These are phyloP conservation scores for Perognathus longimembris DNA, from an alignment of 2,113 vertebrate species.

Conservation along the genomic window DNA sequence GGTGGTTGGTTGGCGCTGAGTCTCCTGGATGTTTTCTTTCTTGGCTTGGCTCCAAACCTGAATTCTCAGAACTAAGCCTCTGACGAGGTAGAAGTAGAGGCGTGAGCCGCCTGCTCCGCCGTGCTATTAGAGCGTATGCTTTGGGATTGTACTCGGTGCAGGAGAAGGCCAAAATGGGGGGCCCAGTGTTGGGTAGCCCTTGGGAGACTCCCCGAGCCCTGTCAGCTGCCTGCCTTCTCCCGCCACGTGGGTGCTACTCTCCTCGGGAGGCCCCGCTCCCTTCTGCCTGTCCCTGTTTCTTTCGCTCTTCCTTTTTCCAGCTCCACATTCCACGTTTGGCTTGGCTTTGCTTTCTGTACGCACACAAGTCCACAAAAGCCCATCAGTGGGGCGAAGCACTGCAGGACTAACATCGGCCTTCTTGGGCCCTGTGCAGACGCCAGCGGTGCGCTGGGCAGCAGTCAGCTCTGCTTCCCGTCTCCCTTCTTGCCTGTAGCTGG, in stretches of 20 bases:
- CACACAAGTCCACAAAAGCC: neutral
- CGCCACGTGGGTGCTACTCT: neutral
- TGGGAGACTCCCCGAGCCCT: too few relatives aligned
- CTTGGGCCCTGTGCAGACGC: too few relatives aligned
- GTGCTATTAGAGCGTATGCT: neutral
- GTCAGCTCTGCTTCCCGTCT: neutral
- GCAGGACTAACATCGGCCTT: too few relatives aligned
- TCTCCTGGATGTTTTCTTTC: too few relatives aligned
- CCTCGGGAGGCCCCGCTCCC: neutral
- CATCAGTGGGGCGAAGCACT: neutral
- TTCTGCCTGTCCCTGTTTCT: too few relatives aligned
- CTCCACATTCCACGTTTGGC: neutral
- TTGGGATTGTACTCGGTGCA: neutral
- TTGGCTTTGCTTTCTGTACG: neutral
- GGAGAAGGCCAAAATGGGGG: neutral
- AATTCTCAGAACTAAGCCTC: too few relatives aligned
- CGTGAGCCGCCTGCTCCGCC: too few relatives aligned
- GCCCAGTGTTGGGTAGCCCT: neutral
- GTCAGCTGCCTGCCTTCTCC: neutral
- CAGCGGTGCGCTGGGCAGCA: neutral
- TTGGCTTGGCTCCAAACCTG: too few relatives aligned
- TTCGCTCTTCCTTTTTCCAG: too few relatives aligned
- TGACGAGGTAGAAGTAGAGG: too few relatives aligned
- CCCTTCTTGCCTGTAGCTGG: neutral
- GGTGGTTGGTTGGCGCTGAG: too few relatives aligned